Conservation (phyloP, 2,113 vertebrate genomes). For the Galbula dea region DNA sequence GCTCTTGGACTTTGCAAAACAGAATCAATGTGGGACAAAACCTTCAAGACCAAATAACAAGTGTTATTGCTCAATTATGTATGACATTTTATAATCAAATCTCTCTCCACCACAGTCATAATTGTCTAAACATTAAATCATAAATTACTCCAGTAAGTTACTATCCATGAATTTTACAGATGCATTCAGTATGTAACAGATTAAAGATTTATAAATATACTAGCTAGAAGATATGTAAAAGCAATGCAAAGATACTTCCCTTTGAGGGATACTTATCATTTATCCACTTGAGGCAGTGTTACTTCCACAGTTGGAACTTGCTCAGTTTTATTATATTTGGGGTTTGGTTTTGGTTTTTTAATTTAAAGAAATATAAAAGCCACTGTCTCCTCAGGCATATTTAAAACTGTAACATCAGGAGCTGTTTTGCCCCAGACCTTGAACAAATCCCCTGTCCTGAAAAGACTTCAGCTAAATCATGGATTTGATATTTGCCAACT, state of each 20-base stretch:
- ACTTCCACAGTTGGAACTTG: background rate
- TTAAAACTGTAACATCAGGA: background rate
- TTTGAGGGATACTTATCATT: background rate
- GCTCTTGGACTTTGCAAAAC: slow-evolving; percentile 74
- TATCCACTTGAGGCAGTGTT: background rate
- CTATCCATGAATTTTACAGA: background rate
- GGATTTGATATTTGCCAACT: background rate
- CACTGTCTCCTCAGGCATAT: background rate
- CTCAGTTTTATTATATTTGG: background rate
- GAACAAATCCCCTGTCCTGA: background rate
- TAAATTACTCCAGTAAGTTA: background rate
- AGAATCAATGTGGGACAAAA: slow-evolving; percentile 75
- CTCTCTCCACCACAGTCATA: background rate
- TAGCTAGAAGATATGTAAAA: background rate
- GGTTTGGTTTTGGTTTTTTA: background rate
- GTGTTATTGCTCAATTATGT: background rate
- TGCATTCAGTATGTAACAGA: background rate
- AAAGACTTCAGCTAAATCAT: background rate
- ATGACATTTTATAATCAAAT: background rate
- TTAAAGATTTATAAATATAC: background rate
- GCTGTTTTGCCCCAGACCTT: background rate
- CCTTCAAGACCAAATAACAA: slow-evolving; percentile 60
- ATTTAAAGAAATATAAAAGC: background rate
- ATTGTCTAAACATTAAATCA: background rate
- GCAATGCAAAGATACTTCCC: background rate